A percentile compares a stretch with the other conserved stretches of the same genome.
Evolutionary conservation across 1,140 invertebrate genomes (phyloP).

Genomic region (Brachionus calyciflorus): DNA sequence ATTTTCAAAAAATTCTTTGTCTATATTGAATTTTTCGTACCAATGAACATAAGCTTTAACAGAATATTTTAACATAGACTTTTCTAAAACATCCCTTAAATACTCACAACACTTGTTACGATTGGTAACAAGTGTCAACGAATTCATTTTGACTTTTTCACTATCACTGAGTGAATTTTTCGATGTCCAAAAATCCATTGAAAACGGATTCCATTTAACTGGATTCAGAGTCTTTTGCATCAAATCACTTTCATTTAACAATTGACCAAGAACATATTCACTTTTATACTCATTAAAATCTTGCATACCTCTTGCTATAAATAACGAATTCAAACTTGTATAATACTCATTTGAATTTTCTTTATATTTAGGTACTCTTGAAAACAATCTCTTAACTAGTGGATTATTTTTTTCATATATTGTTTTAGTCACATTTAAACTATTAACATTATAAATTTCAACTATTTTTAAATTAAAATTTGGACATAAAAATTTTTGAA

Average conservation of each 20-base stretch:
- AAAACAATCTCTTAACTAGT: conserved; percentile 1
- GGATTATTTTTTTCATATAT: conserved; percentile 24
- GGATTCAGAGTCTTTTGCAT: conserved; percentile 19
- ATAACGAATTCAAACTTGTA: conserved; percentile 17
- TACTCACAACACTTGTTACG: conserved; percentile 13
- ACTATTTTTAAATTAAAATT: conserved; percentile 35
- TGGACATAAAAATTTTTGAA: conserved; percentile 12
- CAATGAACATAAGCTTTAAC: conserved; percentile 24
- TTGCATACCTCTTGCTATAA: conserved; percentile 2
- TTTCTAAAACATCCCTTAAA: neutral
- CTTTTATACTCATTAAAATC: conserved; percentile 19
- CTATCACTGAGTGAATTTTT: neutral
- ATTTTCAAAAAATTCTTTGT: conserved; percentile 2
- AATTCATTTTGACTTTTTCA: conserved; percentile 13
- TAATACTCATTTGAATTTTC: neutral
- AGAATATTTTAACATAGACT: conserved; percentile 6
- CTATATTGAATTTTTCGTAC: conserved; percentile 20
- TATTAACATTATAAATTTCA: conserved; percentile 18
- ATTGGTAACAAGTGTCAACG: conserved; percentile 3
- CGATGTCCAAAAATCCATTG: conserved; percentile 22
- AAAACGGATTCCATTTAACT: conserved; percentile 30
- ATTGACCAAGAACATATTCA: conserved; percentile 11
- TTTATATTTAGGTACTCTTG: neutral
- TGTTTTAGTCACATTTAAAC: neutral
- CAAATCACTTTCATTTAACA: neutral